A percentile compares a stretch with the other conserved stretches of the same genome.
phyloP scores from a whole-genome alignment of 2,113 vertebrate genomes.

The Arothron firmamentum region DNA sequence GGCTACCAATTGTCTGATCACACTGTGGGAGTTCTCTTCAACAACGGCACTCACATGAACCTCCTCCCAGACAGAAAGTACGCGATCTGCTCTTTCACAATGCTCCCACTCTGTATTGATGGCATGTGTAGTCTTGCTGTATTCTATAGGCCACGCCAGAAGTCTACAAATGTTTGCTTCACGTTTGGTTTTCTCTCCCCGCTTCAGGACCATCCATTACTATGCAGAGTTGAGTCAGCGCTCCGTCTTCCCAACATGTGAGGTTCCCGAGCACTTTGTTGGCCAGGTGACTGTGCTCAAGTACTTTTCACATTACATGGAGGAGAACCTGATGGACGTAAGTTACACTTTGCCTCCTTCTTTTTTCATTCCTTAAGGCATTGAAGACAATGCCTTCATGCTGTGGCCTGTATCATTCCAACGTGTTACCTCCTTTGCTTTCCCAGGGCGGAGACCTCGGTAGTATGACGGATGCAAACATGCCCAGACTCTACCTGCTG shows the following conservation, averaged over 20 bases:
- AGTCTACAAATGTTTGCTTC: background rate
- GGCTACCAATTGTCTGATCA: slow-evolving; percentile 98
- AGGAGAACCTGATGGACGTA: slow-evolving; percentile 99
- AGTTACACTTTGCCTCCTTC: slow-evolving; percentile 61
- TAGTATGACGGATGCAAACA: slow-evolving; percentile 81
- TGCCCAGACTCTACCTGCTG: slow-evolving; percentile 89
- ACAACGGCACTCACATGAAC: slow-evolving; percentile 97
- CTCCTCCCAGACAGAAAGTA: slow-evolving; percentile 96
- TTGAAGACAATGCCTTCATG: slow-evolving; percentile 19
- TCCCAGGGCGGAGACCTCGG: slow-evolving; percentile 89
- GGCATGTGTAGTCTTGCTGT: slow-evolving; percentile 30
- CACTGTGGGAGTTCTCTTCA: slow-evolving; percentile 96
- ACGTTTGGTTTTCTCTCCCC: background rate
- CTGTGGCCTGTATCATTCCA: slow-evolving; percentile 29
- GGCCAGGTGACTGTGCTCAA: slow-evolving; percentile 96
- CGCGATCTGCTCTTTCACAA: slow-evolving; percentile 29
- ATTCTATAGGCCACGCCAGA: background rate
- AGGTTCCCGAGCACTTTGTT: slow-evolving; percentile 91
- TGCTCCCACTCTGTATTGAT: slow-evolving; percentile 13
- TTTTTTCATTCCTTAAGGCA: slow-evolving; percentile 22
- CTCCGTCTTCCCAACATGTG: slow-evolving; percentile 84
- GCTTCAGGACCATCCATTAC: slow-evolving; percentile 91
- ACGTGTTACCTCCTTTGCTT: slow-evolving; percentile 36
- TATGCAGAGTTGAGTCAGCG: slow-evolving; percentile 92
- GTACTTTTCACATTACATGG: slow-evolving; percentile 99